Conservation (phyloP, 2,113 vertebrate genomes). For the Bungarus multicinctus region DNA sequence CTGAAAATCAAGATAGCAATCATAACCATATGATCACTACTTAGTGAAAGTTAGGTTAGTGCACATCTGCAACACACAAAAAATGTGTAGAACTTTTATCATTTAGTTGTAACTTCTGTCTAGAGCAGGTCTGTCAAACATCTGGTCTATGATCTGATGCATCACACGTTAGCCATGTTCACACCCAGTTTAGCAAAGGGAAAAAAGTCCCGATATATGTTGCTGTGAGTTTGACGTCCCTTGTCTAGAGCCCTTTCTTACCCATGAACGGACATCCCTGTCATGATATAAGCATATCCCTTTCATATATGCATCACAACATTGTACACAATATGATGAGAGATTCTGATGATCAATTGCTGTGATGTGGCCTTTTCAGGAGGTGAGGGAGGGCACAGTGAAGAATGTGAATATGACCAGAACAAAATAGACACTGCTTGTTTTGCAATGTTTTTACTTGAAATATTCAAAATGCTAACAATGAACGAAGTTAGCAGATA, state of each 20-base stretch:
- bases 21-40: neutral
- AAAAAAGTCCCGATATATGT: no score
- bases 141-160: no score
- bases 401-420: neutral
- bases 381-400: neutral
- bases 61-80: neutral
- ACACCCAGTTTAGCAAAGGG: no score
- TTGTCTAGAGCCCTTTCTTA: neutral
- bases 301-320: neutral
- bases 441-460: neutral
- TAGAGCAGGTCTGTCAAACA: neutral
- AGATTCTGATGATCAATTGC: neutral
- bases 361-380: neutral
- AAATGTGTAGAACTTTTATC: neutral
- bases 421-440: neutral
- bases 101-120: neutral
- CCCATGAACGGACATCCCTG: neutral
- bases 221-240: no score
- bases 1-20: neutral
- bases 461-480: neutral
- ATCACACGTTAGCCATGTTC: no score
- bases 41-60: neutral
- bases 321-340: neutral
- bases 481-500: neutral
- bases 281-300: neutral